These are phyloP conservation scores for Xanthorhoe spadicearia DNA, from an alignment of 2,888 invertebrate species.

Conservation along the genomic window DNA sequence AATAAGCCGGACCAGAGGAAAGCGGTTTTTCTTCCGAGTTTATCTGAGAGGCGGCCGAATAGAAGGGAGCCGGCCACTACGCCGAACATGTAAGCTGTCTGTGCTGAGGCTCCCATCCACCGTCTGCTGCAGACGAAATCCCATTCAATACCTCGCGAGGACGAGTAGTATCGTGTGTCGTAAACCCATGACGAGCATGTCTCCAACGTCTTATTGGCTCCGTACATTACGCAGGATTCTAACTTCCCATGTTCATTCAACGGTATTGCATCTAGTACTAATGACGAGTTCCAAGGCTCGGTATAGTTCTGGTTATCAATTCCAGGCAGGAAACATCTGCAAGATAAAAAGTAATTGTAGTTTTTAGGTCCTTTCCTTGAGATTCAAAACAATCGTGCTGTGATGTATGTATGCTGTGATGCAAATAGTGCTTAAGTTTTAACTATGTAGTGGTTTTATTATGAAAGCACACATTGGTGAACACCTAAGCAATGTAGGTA, in stretches of 20 bases:
- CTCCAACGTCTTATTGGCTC: conserved; percentile 65
- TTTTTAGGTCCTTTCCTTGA: conserved; percentile 7
- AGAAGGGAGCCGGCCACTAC: conserved; percentile 91
- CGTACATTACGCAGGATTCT: conserved; percentile 87
- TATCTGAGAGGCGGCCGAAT: conserved; percentile 91
- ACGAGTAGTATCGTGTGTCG: conserved; percentile 88
- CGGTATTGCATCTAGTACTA: conserved; percentile 84
- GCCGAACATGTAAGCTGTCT: conserved; percentile 93
- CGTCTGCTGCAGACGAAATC: conserved; percentile 90
- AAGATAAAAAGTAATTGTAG: conserved; percentile 54
- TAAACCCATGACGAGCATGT: conserved; percentile 87
- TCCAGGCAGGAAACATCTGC: conserved; percentile 85
- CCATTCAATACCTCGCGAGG: conserved; percentile 93
- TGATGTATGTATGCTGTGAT: conserved; percentile 39
- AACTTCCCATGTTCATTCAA: conserved; percentile 81
- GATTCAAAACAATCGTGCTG: conserved; percentile 40
- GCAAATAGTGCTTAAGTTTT: conserved; percentile 5
- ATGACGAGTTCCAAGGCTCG: conserved; percentile 83
- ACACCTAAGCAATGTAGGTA: not conserved
- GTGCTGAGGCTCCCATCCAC: conserved; percentile 93
- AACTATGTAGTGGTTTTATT: not conserved
- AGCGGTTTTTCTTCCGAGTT: conserved; percentile 91
- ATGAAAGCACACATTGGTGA: conserved; percentile 5
- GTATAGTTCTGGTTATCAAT: conserved; percentile 82
- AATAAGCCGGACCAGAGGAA: conserved; percentile 91